Conservation (phyloP, 2,888 invertebrate species). For the Bombylius major region DNA sequence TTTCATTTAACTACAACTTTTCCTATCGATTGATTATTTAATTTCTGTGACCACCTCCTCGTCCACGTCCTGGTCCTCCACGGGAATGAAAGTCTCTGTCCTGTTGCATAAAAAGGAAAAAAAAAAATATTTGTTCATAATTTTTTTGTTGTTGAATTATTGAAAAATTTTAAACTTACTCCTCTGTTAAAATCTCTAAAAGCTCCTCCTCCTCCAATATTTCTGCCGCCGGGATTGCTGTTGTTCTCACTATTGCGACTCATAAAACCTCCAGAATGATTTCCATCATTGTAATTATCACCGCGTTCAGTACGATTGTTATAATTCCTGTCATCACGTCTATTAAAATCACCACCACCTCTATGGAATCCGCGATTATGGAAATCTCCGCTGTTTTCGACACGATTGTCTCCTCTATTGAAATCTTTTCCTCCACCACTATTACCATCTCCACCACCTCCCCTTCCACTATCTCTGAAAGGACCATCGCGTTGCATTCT, state of each 20-base stretch:
- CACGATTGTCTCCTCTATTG: conserved; percentile 2
- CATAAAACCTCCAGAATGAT: conserved; percentile 6
- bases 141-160: too few species aligned
- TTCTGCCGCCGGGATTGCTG: neutral
- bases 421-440: neutral
- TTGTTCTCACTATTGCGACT: conserved; percentile 5
- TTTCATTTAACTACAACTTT: neutral
- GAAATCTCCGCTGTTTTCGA: conserved; percentile 10
- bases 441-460: conserved; percentile 7
- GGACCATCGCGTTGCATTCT: conserved; percentile 6
- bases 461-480: conserved; percentile 23
- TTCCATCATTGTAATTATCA: conserved; percentile 7
- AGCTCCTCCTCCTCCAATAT: conserved; percentile 5
- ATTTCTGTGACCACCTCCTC: neutral
- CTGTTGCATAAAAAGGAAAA: neutral
- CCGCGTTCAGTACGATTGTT: conserved; percentile 11
- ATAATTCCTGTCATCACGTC: conserved; percentile 12
- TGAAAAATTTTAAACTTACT: conserved; percentile 6
- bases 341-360: conserved; percentile 9
- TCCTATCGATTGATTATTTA: neutral
- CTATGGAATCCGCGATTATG: conserved; percentile 11
- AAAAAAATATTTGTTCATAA: too few species aligned
- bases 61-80: neutral
- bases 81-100: neutral
- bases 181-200: conserved; percentile 14